phyloP scores from a whole-genome alignment of 2,113 vertebrate species.

The Oncorhynchus tshawytscha region DNA sequence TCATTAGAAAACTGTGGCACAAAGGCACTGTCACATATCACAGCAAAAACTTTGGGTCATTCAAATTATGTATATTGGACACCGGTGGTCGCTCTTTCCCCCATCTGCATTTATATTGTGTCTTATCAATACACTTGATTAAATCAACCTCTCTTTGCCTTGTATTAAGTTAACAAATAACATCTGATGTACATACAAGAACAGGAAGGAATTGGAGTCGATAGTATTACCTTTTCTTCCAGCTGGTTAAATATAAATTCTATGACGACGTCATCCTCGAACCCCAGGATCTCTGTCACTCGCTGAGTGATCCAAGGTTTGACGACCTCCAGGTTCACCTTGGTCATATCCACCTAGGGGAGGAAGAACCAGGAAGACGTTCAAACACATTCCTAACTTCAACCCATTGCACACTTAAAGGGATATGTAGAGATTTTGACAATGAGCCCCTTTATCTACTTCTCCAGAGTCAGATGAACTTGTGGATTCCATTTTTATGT shows the following conservation, averaged over 20 bases:
- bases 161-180: slow-evolving; percentile 39
- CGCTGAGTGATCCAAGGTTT: slow-evolving; percentile 99
- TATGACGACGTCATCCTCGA: slow-evolving; percentile 99
- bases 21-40: slow-evolving; percentile 93
- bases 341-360: slow-evolving; percentile 98
- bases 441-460: too few relatives aligned
- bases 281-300: slow-evolving; percentile 98
- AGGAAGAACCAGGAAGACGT: neutral
- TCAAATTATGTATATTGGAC: slow-evolving; percentile 69
- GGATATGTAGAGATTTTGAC: too few relatives aligned
- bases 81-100: slow-evolving; percentile 60
- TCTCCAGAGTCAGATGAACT: too few relatives aligned
- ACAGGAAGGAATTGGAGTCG: slow-evolving; percentile 33
- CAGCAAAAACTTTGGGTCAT: slow-evolving; percentile 83
- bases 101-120: slow-evolving; percentile 54
- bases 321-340: slow-evolving; percentile 99
- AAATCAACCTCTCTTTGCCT: slow-evolving; percentile 33
- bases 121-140: slow-evolving; percentile 48
- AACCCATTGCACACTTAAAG: neutral
- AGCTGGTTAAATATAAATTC: slow-evolving; percentile 99
- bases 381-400: neutral
- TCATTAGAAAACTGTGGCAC: slow-evolving; percentile 99
- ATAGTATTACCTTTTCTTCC: slow-evolving; percentile 95
- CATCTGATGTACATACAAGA: slow-evolving; percentile 20
- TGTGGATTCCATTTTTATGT: too few relatives aligned